Evolutionary conservation across 2,113 vertebrate genomes (phyloP).

Genomic region (Misgurnus anguillicaudatus): DNA sequence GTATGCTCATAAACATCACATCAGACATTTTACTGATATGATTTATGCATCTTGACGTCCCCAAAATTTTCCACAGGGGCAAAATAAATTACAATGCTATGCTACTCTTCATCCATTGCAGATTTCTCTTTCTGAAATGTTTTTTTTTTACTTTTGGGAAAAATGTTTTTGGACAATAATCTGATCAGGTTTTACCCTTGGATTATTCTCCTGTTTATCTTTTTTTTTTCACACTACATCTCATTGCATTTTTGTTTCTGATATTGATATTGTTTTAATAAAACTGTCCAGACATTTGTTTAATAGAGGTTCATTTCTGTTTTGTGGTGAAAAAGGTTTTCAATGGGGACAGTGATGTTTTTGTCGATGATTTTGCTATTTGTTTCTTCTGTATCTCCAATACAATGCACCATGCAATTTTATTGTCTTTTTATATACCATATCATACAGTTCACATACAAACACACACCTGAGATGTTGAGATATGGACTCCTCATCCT

Average conservation of each 20-base stretch:
- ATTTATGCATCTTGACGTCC: background rate
- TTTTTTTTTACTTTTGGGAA: background rate
- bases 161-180: slow-evolving; percentile 10
- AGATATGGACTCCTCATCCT: slow-evolving; percentile 3
- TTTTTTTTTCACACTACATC: slow-evolving; percentile 23
- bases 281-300: slow-evolving; percentile 1
- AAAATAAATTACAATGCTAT: background rate
- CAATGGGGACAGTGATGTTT: slow-evolving; percentile 12
- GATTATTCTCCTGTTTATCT: background rate
- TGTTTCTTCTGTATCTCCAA: slow-evolving; percentile 15
- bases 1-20: background rate
- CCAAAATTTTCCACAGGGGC: background rate
- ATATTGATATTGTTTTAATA: background rate
- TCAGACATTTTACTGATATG: background rate
- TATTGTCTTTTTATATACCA: slow-evolving; percentile 33
- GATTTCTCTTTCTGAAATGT: background rate
- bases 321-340: background rate
- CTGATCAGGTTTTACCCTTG: background rate
- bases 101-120: background rate
- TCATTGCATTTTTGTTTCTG: background rate
- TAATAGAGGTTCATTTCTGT: background rate
- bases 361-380: slow-evolving; percentile 31
- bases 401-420: slow-evolving; percentile 62
- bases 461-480: slow-evolving; percentile 47
- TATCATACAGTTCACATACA: slow-evolving; percentile 38